phyloP scores from a whole-genome alignment of 2,797 vertebrate species.

The Strix occidentalis region DNA sequence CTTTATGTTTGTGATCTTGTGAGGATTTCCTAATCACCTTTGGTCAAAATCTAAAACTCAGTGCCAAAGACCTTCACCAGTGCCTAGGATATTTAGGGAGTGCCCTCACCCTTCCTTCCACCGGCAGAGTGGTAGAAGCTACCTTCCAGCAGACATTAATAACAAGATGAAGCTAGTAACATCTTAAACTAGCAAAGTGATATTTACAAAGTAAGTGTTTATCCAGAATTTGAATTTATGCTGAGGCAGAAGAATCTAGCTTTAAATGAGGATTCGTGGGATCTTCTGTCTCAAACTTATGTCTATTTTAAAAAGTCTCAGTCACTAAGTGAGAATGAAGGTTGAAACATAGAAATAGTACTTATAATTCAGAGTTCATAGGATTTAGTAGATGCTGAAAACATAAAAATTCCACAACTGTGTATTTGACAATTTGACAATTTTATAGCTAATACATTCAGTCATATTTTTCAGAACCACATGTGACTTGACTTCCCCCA shows the following conservation, averaged over 20 bases:
- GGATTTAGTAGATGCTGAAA: neutral
- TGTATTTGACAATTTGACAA: neutral
- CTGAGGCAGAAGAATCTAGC: neutral
- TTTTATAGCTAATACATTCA: neutral
- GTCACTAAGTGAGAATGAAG: neutral
- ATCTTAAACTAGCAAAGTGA: neutral
- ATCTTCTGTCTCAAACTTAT: neutral
- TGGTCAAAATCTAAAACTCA: neutral
- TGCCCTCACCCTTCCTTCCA: neutral
- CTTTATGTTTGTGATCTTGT: neutral
- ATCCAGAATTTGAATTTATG: neutral
- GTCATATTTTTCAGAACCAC: neutral
- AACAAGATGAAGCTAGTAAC: neutral
- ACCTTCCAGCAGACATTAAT: neutral
- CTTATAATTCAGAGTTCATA: neutral
- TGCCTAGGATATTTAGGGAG: neutral
- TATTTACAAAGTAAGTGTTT: neutral
- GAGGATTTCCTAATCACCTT: neutral
- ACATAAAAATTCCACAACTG: neutral
- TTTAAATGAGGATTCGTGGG: neutral
- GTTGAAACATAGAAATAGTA: neutral
- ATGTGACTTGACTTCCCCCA: neutral
- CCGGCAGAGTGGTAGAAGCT: neutral
- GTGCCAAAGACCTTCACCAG: neutral
- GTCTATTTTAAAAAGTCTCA: neutral